Percentiles rank a stretch among this genome's conserved stretches.
phyloP scores from a whole-genome alignment of 2,113 vertebrate species.

The Tiliqua scincoides region DNA sequence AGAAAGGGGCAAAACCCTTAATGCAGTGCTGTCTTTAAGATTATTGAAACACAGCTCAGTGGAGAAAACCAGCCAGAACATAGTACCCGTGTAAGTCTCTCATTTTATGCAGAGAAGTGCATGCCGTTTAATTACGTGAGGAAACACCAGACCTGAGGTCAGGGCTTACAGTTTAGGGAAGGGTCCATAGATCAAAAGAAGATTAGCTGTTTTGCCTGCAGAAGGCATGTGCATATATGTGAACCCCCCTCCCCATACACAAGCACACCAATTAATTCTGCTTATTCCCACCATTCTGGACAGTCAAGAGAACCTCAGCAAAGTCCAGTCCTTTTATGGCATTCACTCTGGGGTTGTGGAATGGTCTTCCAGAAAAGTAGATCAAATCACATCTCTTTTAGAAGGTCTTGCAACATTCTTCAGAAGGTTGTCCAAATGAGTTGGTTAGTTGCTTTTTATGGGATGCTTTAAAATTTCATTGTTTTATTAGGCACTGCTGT shows the following conservation, averaged over 20 bases:
- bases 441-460: too few species aligned
- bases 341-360: neutral
- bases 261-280: too few species aligned
- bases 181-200: too few species aligned
- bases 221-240: too few species aligned
- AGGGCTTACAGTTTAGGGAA: too few species aligned
- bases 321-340: neutral
- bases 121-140: neutral
- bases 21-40: neutral
- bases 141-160: neutral
- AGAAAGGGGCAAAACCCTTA: conserved; percentile 37
- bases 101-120: neutral
- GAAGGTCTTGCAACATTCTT: too few species aligned
- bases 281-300: neutral
- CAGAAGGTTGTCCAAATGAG: too few species aligned
- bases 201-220: too few species aligned
- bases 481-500: too few species aligned
- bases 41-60: neutral
- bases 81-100: neutral
- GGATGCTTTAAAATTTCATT: too few species aligned
- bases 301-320: neutral
- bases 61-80: neutral
- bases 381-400: too few species aligned
- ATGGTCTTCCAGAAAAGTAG: neutral
- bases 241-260: too few species aligned